Base-by-base conservation (phyloP, 2,888 invertebrate genomes). In the Lycia hirtaria region DNA sequence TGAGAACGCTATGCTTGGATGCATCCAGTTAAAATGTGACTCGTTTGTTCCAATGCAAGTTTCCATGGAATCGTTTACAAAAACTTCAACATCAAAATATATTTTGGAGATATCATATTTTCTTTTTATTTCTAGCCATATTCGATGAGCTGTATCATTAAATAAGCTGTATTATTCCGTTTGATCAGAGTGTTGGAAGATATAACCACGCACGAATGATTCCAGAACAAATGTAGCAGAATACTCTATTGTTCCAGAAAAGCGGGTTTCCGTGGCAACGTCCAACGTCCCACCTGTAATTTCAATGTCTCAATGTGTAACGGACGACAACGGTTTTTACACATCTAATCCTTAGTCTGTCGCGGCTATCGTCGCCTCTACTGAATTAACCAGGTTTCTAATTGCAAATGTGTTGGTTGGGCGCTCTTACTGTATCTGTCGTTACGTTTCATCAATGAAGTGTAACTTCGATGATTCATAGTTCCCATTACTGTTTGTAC, bases 301-400 rank as follows among this genome's bases (percentile, higher is more conserved):
- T n/a, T n/a, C n/a, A n/a, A n/a, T n/a, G n/a, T n/a, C n/a, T 74
- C 69, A 70, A 65, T 74, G 73, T 66, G 72, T 87, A 87, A 85
- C 86, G 86, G 85, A 69, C 73, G 71, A 69, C 79, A 83, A 86
- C 83, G 84, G 85, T 80, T 84, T 85, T 83, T 81, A 85, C 82
- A 86, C 84, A 86, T 81, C 74, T 81, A 78, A 82, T 83, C 76
- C 80, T 83, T 73, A 71, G 68, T 68, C 73, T 75, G 76, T 74
- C 76, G 68, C 70, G 68, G 69, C 72, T 68, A 76, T 76, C 69
- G 74, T 77, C 79, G 78, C 75, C 80, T 78, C 71, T 69, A 64
- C 67, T 61, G 65, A 75, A 73, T 71, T 68, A 72, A 61, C 73
- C 68, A 68, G 71, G 73, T 79, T 79, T 79, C 73, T 81, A 78